Percentiles rank a stretch among this genome's conserved stretches.
phyloP scores from a whole-genome alignment of 2,888 invertebrate species.

The Thelaira solivaga region DNA sequence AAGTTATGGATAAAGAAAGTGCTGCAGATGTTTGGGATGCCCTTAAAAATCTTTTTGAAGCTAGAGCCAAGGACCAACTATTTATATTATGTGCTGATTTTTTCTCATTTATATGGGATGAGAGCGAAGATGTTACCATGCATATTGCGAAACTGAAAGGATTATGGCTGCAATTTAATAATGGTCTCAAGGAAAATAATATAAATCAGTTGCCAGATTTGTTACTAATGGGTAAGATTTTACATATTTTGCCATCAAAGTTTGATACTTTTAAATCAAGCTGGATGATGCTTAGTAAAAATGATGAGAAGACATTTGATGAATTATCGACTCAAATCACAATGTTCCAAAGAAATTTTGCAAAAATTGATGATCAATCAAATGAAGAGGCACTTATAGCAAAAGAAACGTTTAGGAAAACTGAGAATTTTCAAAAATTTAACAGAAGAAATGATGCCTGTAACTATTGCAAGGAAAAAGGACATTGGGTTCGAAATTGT shows the following conservation, averaged over 20 bases:
- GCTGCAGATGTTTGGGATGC: too few relatives aligned
- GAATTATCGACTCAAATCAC: not conserved
- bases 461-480: not conserved
- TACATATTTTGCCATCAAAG: conserved; percentile 39
- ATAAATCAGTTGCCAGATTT: conserved; percentile 65
- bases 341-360: conserved; percentile 1
- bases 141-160: too few relatives aligned
- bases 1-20: too few relatives aligned
- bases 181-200: conserved; percentile 64
- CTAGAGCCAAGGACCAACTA: too few relatives aligned
- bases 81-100: too few relatives aligned
- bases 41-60: too few relatives aligned
- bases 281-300: conserved; percentile 15
- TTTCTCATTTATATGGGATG: too few relatives aligned
- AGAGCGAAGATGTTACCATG: too few relatives aligned
- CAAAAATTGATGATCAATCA: not conserved
- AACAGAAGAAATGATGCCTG: not conserved
- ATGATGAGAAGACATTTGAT: conserved; percentile 3
- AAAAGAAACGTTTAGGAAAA: too few relatives aligned
- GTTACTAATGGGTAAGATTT: conserved; percentile 65
- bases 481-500: too few relatives aligned
- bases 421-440: not conserved
- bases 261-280: conserved; percentile 60
- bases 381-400: not conserved
- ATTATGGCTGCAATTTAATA: too few relatives aligned